phyloP scores from a whole-genome alignment of 2,113 vertebrate species.

The Upupa epops region DNA sequence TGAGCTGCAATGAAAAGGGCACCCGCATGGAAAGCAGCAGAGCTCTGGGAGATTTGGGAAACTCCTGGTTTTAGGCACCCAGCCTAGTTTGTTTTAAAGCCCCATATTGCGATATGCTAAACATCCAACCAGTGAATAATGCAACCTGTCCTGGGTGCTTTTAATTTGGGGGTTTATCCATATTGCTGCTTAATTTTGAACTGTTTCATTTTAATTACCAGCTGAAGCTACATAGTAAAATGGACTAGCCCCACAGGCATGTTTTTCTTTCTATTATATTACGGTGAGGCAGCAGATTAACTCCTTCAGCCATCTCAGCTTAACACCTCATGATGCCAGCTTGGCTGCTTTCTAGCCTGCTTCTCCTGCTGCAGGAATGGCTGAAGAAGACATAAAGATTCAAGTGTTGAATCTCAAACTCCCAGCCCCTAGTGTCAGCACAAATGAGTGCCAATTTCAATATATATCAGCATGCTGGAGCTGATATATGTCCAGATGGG shows the following conservation, averaged over 20 bases:
- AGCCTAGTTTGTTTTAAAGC: background rate
- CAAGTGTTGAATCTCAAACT: background rate
- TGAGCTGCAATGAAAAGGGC: constrained; percentile 24
- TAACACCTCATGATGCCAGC: constrained; percentile 42
- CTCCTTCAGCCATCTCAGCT: constrained; percentile 61
- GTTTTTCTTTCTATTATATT: constrained; percentile 69
- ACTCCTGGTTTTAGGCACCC: background rate
- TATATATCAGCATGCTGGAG: background rate
- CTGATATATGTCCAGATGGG: background rate
- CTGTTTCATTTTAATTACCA: constrained; percentile 67
- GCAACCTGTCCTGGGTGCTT: constrained; percentile 11
- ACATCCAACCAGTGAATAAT: constrained; percentile 24
- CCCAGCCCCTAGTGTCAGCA: background rate
- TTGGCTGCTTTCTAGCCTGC: background rate
- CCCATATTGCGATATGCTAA: background rate
- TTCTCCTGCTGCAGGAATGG: background rate
- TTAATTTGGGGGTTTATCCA: constrained; percentile 53
- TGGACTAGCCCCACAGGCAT: constrained; percentile 52
- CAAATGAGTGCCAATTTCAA: background rate
- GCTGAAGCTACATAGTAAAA: constrained; percentile 64
- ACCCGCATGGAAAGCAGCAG: background rate
- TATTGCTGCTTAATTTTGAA: constrained; percentile 60
- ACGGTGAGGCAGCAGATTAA: constrained; percentile 64
- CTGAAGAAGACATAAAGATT: background rate
- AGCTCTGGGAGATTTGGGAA: background rate